Percentiles rank a stretch among this genome's conserved stretches.
Conservation (phyloP, 2,113 vertebrate genomes). For the Oryzias javanicus region DNA sequence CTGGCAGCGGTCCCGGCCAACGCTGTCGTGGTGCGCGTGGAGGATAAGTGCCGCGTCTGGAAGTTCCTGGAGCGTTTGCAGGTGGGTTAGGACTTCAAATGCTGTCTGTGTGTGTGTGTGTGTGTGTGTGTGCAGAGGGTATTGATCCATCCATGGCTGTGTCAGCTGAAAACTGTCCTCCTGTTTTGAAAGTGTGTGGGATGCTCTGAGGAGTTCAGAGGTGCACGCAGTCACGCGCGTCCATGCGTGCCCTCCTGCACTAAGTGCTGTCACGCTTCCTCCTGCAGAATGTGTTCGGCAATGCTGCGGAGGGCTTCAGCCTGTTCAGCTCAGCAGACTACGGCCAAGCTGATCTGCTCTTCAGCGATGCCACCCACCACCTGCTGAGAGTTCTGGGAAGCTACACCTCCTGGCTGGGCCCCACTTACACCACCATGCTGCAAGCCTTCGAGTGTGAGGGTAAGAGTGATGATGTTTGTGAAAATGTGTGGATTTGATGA, state of each 20-base stretch:
- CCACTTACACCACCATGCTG: conserved; percentile 73
- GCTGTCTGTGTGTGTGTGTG: conserved; percentile 1
- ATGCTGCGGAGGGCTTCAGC: conserved; percentile 71
- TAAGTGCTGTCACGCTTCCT: conserved; percentile 36
- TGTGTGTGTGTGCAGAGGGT: conserved; percentile 1
- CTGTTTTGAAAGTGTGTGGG: conserved; percentile 29
- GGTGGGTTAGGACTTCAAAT: conserved; percentile 54
- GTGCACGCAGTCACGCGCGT: conserved; percentile 23
- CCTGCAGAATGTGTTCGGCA: conserved; percentile 73
- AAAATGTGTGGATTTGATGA: conserved; percentile 22
- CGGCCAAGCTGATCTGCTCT: conserved; percentile 73
- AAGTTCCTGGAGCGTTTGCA: conserved; percentile 80
- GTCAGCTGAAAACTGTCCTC: conserved; percentile 34
- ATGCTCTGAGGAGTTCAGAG: conserved; percentile 28
- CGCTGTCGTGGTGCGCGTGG: conserved; percentile 77
- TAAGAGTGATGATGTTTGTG: conserved; percentile 42
- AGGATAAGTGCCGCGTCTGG: conserved; percentile 79
- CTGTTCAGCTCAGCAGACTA: conserved; percentile 78
- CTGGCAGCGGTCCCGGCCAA: conserved; percentile 77
- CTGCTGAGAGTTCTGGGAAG: conserved; percentile 77
- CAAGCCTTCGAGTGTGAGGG: conserved; percentile 82
- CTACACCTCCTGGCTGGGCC: conserved; percentile 79
- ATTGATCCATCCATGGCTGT: conserved; percentile 35
- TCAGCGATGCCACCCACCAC: conserved; percentile 76
- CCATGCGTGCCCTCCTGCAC: conserved; percentile 28